Evolutionary conservation across 37 sponge, comb jelly and placozoan genomes (phyloP), one percentile per base, ranked within the genome.

Genomic region (Cliona cf. orientalis): DNA sequence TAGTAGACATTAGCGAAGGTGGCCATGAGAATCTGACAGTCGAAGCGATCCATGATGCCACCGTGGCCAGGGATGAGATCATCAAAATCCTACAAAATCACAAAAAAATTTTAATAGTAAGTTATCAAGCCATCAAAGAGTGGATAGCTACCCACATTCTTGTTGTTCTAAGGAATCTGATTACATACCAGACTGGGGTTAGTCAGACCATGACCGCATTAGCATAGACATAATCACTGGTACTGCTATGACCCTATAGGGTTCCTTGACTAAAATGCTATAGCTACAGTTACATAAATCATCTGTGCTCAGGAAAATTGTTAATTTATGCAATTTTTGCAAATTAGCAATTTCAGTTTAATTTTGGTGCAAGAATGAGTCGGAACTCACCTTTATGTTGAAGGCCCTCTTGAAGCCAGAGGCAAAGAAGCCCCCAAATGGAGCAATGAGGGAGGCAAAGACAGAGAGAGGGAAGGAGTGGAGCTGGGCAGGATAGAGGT

Each of bases 381-480:
- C 7, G 2, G 2, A 22, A 1, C 59, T 37, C 60, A 95, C 96
- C 85, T 98, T 98, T 39, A 98, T 42, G 65, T 91, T 78, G 69
- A 98, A 98, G 12, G 99, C 99, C 57, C 99, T 77, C 57, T 98
- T 98, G 82, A 98, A 96, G 19, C 99, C 99, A 35, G 95, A 94
- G 39, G 99, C 99, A 87, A 98, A 96, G 93, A 98, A 98, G 31
- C 99, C 99, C 23, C 99, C 99, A 79, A 98, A 98, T 34, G 99
- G 99, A 70, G 99, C 99, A 46, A 98, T 93, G 74, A 96, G 72
- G 22, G 99, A 98, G 6, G 92, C 95, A 89, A 98, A 98, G 6
- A 89, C 53, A 19, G 96, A 90, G 59, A 98, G 80, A 1, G 90
- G 76, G 26, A 95, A 46, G 17, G 97, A 92, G 65, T 98, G 99